Evolutionary conservation across 2,888 invertebrate species (phyloP).

Genomic region (Lydus trimaculatus): DNA sequence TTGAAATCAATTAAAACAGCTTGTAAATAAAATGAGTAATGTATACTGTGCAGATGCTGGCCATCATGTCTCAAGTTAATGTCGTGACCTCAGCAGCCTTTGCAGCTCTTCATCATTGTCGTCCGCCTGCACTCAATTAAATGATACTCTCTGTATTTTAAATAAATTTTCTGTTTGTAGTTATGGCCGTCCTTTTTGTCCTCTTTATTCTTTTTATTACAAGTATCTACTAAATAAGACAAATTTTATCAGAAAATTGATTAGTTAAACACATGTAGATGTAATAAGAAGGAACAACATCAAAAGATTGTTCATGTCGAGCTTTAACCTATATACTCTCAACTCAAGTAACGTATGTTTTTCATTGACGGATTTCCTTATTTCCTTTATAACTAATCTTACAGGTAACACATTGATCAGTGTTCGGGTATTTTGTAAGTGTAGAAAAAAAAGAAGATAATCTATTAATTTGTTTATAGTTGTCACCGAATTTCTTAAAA

Average conservation of each 20-base stretch:
- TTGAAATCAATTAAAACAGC: constrained; percentile 34
- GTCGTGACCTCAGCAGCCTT: constrained; percentile 4
- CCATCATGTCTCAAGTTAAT: constrained; percentile 25
- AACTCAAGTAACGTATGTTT: too few relatives aligned
- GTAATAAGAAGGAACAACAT: too few relatives aligned
- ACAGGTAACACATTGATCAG: too few relatives aligned
- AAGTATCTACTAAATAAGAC: background rate
- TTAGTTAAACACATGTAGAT: too few relatives aligned
- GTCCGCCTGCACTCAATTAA: constrained; percentile 9
- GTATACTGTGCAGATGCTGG: constrained; percentile 33
- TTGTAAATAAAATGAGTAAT: constrained; percentile 37
- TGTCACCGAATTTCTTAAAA: background rate
- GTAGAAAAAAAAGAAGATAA: too few relatives aligned
- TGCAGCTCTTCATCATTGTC: background rate
- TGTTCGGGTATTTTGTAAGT: too few relatives aligned
- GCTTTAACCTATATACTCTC: too few relatives aligned
- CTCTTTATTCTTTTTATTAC: background rate
- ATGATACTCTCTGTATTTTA: background rate
- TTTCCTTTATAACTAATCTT: too few relatives aligned
- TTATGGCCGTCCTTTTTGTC: background rate
- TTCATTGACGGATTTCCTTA: too few relatives aligned
- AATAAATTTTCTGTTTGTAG: background rate
- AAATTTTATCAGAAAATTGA: background rate
- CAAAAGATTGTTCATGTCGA: too few relatives aligned
- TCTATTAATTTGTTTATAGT: background rate